phyloP scores from a whole-genome alignment of 2,113 vertebrate genomes.

The Papio anubis region DNA sequence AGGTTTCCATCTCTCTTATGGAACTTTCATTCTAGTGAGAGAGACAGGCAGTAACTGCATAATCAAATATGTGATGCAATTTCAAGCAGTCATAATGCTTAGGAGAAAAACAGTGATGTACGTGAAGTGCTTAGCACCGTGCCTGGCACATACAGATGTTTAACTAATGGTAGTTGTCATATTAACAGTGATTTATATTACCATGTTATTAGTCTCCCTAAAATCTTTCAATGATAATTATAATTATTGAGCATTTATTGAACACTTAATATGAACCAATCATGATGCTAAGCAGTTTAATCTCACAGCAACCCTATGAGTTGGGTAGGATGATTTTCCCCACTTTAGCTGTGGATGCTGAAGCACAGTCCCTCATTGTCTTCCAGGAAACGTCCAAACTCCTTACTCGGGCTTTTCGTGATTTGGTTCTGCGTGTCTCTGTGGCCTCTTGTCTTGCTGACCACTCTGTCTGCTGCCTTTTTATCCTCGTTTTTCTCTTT shows the following conservation, averaged over 20 bases:
- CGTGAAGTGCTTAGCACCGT: background rate
- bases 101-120: background rate
- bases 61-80: background rate
- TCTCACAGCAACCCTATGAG: background rate
- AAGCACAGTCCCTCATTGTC: background rate
- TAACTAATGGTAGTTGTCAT: slow-evolving; percentile 10
- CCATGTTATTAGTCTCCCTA: background rate
- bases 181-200: background rate
- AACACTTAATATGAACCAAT: background rate
- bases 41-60: background rate
- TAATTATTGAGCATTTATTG: background rate
- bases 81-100: background rate
- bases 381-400: background rate
- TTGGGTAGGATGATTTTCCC: background rate
- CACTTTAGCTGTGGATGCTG: background rate
- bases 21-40: background rate
- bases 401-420: background rate
- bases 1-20: background rate
- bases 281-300: background rate
- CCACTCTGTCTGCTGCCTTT: background rate
- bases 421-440: background rate
- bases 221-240: slow-evolving; percentile 2
- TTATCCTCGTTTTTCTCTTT: background rate
- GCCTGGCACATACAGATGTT: background rate
- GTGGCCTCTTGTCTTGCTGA: background rate